Conservation (phyloP, 2,888 invertebrate genomes). For the Siphlonurus alternatus region DNA sequence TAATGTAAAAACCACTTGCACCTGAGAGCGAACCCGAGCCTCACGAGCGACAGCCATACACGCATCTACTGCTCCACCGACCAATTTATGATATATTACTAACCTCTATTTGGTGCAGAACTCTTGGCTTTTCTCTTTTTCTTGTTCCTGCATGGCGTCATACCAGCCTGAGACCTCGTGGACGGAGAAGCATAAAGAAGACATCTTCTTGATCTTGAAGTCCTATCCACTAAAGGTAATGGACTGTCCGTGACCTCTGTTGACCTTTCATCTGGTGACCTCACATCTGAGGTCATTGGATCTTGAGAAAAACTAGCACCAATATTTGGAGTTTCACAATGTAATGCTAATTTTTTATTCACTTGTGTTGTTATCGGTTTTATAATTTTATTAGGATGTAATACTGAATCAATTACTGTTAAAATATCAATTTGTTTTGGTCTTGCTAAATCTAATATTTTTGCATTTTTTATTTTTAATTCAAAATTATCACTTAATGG, state of each 20-base stretch:
- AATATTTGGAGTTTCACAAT: not conserved
- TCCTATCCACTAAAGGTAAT: constrained; percentile 17
- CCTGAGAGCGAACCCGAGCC: too few species aligned
- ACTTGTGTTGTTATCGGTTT: too few species aligned
- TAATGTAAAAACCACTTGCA: too few species aligned
- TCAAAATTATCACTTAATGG: not conserved
- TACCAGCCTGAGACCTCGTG: constrained; percentile 4
- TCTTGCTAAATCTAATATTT: not conserved
- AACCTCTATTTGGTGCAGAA: not conserved
- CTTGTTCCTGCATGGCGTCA: not conserved
- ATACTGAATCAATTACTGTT: not conserved
- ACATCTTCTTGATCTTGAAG: constrained; percentile 25
- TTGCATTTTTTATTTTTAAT: not conserved
- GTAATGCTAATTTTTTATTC: not conserved
- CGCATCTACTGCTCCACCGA: too few species aligned
- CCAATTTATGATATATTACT: too few species aligned
- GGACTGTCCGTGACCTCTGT: constrained; percentile 14
- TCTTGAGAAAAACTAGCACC: not conserved
- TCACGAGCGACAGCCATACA: too few species aligned
- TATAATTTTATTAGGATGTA: too few species aligned
- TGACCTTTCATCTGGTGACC: not conserved
- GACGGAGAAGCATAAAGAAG: constrained; percentile 26
- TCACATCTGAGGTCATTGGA: not conserved
- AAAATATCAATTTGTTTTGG: not conserved
- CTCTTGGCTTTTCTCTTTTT: not conserved